Evolutionary conservation across 1,140 invertebrate genomes (phyloP).

Genomic region (Wiebesia pumilae): DNA sequence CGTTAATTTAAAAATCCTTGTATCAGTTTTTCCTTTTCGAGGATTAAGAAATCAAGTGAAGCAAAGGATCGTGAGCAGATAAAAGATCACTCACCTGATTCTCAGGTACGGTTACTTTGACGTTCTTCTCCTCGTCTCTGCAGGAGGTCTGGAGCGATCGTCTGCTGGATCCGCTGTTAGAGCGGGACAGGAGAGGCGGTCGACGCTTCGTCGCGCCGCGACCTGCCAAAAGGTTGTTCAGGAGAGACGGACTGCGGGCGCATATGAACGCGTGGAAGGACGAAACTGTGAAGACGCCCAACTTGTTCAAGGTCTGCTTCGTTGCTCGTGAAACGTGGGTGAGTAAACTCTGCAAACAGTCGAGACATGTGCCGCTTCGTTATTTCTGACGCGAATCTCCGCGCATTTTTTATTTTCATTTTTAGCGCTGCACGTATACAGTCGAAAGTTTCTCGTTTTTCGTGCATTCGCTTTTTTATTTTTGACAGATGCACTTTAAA

Average conservation of each 20-base stretch:
- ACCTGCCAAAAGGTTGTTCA: slow-evolving; percentile 93
- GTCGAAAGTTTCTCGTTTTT: not conserved
- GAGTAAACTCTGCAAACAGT: slow-evolving; percentile 85
- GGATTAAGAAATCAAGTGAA: not conserved
- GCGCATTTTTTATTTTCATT: not conserved
- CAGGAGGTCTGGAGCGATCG: slow-evolving; percentile 89
- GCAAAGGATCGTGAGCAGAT: not conserved
- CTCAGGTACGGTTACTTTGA: slow-evolving; percentile 93
- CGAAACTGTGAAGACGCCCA: slow-evolving; percentile 97
- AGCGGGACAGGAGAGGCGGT: slow-evolving; percentile 89
- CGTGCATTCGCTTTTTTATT: not conserved
- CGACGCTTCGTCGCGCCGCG: slow-evolving; percentile 91
- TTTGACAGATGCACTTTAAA: not conserved
- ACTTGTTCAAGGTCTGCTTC: slow-evolving; percentile 94
- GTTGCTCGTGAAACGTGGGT: slow-evolving; percentile 96
- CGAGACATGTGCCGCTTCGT: not conserved
- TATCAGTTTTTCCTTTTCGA: too few relatives aligned
- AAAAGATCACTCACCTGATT: slow-evolving; percentile 78
- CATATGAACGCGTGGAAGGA: slow-evolving; percentile 98
- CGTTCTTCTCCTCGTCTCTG: slow-evolving; percentile 89
- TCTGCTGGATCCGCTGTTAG: slow-evolving; percentile 89
- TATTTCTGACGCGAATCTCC: not conserved
- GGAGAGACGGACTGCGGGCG: slow-evolving; percentile 91
- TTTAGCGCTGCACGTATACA: not conserved
- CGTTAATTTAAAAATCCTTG: too few relatives aligned